Base-by-base conservation (phyloP, 2,113 vertebrate species). In the Nothocercus julius region DNA sequence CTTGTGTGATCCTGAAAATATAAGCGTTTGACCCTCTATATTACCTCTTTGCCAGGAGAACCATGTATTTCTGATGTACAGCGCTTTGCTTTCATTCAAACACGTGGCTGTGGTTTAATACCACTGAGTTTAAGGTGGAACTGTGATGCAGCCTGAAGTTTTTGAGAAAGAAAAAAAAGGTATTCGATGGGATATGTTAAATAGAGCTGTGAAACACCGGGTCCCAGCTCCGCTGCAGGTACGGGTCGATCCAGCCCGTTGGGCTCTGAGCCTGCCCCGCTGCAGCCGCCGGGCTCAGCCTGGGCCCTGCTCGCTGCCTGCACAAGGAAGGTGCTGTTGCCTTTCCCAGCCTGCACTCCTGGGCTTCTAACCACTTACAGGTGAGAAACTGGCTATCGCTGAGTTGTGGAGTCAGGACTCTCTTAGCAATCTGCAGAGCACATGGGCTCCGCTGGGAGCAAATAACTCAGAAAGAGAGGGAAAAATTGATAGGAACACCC, bases 151-250 rank as follows among this genome's bases (percentile, higher is more conserved):
- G 20, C 64, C 28, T n/a, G 40, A 36, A 40, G 25, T 54, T 73
- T 19, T 9, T 36, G 17, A 30, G 16, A 30, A 14, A 44, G 22
- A 66, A 40, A 28, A 49, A 34, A 62, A 27, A 15, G 38, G 38
- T 30, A 24, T 34, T 3, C 7, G 34, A 3, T 68, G 21, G 4
- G 22, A 6, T 17, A 11, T 6, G 25, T 5, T n/a, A 10, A 54
- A 27, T 22, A 36, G 11, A 1, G 0, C 5, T 5, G 2, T 11
- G 36, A 13, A 25, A 7, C 3, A 49, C 59, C 22, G 34, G 28
- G n/a, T 47, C 30, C 61, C 72, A 49, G 61, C 44, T 20, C 9
- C 6, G 0, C 5, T 40, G 38, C 9, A 27, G 45, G 56, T 45
- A 19, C 13, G 3, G 51, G 14, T 42, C 62, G 11, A 49, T 22